Conservation (phyloP, 2,797 vertebrate genomes). For the Pteropus rufus region DNA sequence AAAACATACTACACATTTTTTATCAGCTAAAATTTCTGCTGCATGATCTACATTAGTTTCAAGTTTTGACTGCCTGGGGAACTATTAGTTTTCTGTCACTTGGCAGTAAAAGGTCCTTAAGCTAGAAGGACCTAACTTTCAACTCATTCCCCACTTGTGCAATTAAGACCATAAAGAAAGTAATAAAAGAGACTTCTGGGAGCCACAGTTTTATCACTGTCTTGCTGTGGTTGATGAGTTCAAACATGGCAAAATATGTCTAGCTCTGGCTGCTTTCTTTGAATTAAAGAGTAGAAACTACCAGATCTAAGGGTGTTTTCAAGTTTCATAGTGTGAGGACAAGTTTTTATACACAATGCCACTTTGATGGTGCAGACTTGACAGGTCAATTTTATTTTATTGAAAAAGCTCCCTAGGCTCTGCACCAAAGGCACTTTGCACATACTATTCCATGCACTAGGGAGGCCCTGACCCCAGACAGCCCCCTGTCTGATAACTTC, state of each 20-base stretch:
- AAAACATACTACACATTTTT: not conserved
- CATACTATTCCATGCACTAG: not conserved
- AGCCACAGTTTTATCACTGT: not conserved
- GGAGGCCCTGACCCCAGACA: not conserved
- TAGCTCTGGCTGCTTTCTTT: not conserved
- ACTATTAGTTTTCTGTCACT: not conserved
- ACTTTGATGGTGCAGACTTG: not conserved
- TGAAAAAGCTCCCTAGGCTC: not conserved
- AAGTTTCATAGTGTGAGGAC: not conserved
- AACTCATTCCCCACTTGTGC: not conserved
- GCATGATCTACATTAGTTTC: not conserved
- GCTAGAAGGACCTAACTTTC: not conserved
- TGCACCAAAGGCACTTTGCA: not conserved
- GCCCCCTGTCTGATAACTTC: not conserved
- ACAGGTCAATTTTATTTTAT: not conserved
- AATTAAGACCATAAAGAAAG: slow-evolving; percentile 25
- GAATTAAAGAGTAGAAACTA: not conserved
- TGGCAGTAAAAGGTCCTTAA: not conserved
- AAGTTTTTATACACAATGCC: not conserved
- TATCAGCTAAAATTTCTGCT: not conserved
- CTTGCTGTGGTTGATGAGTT: not conserved
- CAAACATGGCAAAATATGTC: not conserved
- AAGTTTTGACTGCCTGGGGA: not conserved
- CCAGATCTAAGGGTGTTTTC: not conserved
- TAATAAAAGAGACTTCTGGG: not conserved